phyloP scores from a whole-genome alignment of 2,888 invertebrate genomes.

The Eurytoma adleriae region DNA sequence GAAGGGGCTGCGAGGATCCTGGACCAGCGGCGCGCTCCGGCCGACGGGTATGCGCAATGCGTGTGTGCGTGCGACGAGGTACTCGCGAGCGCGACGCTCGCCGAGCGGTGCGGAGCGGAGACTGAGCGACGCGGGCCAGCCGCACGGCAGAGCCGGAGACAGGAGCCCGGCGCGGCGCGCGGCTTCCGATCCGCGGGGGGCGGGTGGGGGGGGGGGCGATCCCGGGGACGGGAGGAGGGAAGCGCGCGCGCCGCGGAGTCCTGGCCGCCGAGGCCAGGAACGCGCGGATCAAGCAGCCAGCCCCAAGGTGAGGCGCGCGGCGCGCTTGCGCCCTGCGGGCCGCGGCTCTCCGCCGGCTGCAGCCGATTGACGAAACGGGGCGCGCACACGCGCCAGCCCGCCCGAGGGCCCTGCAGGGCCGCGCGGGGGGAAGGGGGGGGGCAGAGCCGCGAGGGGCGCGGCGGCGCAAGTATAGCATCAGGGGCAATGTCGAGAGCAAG shows the following conservation, averaged over 20 bases:
- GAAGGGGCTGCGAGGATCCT: too few species aligned
- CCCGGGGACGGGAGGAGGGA: too few species aligned
- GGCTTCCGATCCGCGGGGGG: too few species aligned
- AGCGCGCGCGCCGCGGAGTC: too few species aligned
- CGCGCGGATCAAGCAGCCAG: too few species aligned
- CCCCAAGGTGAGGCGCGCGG: slow-evolving; percentile 2
- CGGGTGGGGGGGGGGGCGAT: neutral
- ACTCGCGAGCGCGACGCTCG: too few species aligned
- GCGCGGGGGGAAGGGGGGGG: neutral
- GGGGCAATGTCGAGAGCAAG: slow-evolving; percentile 75
- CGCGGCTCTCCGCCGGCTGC: neutral
- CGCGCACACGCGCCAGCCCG: slow-evolving; percentile 11
- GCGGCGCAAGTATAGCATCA: slow-evolving; percentile 61
- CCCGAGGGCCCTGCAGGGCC: neutral
- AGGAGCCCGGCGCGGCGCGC: neutral
- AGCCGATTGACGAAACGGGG: slow-evolving; percentile 2
- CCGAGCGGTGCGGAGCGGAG: too few species aligned
- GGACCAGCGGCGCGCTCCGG: too few species aligned
- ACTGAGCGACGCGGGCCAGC: neutral
- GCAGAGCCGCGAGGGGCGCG: neutral
- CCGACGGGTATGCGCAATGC: too few species aligned
- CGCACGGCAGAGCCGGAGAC: neutral
- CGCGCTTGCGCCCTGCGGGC: slow-evolving; percentile 27
- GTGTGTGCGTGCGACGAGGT: too few species aligned
- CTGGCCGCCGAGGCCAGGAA: too few species aligned